Evolutionary conservation across 1,140 invertebrate species (phyloP), one percentile per base, ranked within the genome.

Genomic region (Brachionus angularis): DNA sequence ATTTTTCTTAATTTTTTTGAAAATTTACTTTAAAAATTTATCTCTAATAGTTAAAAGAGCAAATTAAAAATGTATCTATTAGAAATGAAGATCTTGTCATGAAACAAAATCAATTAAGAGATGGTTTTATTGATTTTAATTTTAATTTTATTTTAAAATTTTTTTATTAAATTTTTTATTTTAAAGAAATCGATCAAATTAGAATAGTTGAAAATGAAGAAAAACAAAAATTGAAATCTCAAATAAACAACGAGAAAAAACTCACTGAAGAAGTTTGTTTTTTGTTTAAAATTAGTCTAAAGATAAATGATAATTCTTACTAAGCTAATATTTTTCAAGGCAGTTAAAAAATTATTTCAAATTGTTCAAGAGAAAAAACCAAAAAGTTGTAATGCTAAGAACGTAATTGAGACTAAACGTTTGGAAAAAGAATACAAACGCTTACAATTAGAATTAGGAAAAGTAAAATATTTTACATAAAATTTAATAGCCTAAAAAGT

Each of bases 361-460:
- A 91, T 98, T 23, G 92, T 97, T 89, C 93, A 94, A 78, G 85
- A 89, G 44, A 93, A 91, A 81, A 91, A 91, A 5, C 77, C 76
- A 31, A 52, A 58, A 42, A 70, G 76, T 88, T 84, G 44, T 64
- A 83, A 79, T 73, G 77, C 49, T 49, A 77, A 74, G 83, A 87
- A 88, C 0, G 87, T 88, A 0, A 86, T 86, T 4, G 89, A 92
- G 79, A 76, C 92, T 29, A 85, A 89, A 67, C 89, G 91, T 76
- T 95, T 94, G 77, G 95, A 97, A 77, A 95, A 95, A 79, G 94
- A 98, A 80, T 90, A 89, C 80, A 86, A 93, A 72, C 91, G 92
- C 78, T 81, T 96, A 73, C 93, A 98, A 80, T 93, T 96, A 78
- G 93, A 97, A 79, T 82, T 97, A n/a, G 91, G 89, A 2, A 87